Base-by-base conservation (phyloP, 2,113 vertebrate genomes). In the Pungitius pungitius region DNA sequence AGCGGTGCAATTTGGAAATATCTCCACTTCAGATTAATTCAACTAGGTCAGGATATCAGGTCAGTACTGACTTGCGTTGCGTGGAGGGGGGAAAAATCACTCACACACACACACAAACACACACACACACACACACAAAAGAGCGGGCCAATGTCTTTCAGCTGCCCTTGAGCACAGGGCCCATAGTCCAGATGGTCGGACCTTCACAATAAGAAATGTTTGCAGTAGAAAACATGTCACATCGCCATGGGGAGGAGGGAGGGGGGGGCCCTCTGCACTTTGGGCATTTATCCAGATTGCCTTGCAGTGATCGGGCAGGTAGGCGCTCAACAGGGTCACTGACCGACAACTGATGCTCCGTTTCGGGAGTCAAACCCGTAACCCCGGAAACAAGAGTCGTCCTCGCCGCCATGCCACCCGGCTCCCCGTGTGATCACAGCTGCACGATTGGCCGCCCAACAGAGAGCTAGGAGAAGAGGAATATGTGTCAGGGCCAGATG, bases 31-130 rank as follows among this genome's bases (percentile, higher is more conserved):
- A 81, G 62, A 66, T 81, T 56, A 43, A 70, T 77, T 71, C 27
- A 89, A 73, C 68, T 88, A 69, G 90, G 85, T 87, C 90, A 85
- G 22, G 59, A 75, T 89, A 87, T 64, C 73, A 74, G 88, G 82
- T 85, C 85, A 76, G 74, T 24, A 3, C 55, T 13, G 47, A 58
- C 24, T 51, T 78, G 42, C 4, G 67, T 47, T 65, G 0, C n/a
- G 49, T 26, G 40, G 52, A 45, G 15, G 33, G 33, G 56, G 57
- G 18, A 9, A 6, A 9, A 8, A 8, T 1, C 17, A n/a, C 14
- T 17, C 42, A 45, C 42, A 45, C 42, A 45, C 13, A 12, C 42
- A 35, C 42, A 43, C 43, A 45, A 4, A 42, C 40, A 42, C 40
- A 45, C 33, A 10, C 7, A 40, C 22, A 43, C 9, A 26, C 43